Evolutionary conservation across 2,797 vertebrate species (phyloP).

Genomic region (Cynodonichthys magdalenae): DNA sequence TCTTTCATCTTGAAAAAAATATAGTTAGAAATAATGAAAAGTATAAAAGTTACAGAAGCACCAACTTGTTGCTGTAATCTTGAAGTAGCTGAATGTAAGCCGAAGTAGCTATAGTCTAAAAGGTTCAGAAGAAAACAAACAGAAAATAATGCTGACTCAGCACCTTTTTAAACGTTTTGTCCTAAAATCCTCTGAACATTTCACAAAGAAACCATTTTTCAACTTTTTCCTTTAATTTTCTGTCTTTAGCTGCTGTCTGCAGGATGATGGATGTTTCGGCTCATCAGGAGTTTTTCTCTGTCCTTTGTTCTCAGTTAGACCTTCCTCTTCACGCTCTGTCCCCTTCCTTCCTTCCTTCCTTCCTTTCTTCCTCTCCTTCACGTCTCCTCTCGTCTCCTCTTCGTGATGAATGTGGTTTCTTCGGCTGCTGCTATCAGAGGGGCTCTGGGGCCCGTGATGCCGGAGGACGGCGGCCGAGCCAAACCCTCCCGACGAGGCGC

Average conservation of each 20-base stretch:
- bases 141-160: too few relatives aligned
- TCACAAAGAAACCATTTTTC: background rate
- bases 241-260: conserved; percentile 7
- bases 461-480: conserved; percentile 54
- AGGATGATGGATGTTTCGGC: conserved; percentile 42
- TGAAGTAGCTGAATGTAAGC: too few relatives aligned
- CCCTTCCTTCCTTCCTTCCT: conserved; percentile 4
- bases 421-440: conserved; percentile 27
- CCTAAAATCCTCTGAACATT: background rate
- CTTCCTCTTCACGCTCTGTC: conserved; percentile 34
- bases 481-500: conserved; percentile 54
- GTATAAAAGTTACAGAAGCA: too few relatives aligned
- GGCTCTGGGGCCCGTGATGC: conserved; percentile 45
- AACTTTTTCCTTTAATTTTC: too few relatives aligned
- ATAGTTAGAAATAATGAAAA: too few relatives aligned
- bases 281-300: conserved; percentile 35
- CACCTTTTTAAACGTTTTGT: too few relatives aligned
- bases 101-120: too few relatives aligned
- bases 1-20: too few relatives aligned
- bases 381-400: conserved; percentile 26
- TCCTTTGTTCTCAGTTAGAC: conserved; percentile 34
- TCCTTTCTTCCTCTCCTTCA: conserved; percentile 13
- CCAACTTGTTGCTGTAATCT: too few relatives aligned
- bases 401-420: conserved; percentile 57
- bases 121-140: too few relatives aligned